Evolutionary conservation across 1,140 invertebrate species (phyloP).

Genomic region (Ectropis grisescens): DNA sequence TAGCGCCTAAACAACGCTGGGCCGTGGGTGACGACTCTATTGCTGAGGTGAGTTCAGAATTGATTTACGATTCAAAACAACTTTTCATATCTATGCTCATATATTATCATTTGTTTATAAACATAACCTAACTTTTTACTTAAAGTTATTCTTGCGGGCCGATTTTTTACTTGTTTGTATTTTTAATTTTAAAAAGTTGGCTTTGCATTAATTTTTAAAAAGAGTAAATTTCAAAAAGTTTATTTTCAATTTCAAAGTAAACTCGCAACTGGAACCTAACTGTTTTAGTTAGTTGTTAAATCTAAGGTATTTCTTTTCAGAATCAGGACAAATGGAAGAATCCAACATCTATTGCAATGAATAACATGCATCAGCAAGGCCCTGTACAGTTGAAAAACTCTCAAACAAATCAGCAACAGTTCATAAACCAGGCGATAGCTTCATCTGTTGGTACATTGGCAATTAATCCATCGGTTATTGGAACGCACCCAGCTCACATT

Average conservation of each 20-base stretch:
- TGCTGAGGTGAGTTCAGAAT: conserved; percentile 72
- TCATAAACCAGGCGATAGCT: conserved; percentile 70
- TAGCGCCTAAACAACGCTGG: conserved; percentile 82
- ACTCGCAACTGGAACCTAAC: too few relatives aligned
- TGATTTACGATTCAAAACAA: background rate
- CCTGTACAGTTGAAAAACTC: conserved; percentile 60
- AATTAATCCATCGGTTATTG: conserved; percentile 73
- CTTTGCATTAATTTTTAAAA: too few relatives aligned
- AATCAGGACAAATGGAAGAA: conserved; percentile 83
- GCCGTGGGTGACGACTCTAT: conserved; percentile 85
- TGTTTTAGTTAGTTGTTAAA: too few relatives aligned
- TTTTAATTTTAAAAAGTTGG: too few relatives aligned
- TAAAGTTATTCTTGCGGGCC: too few relatives aligned
- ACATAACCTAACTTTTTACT: conserved; percentile 39
- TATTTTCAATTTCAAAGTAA: too few relatives aligned
- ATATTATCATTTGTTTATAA: conserved; percentile 8
- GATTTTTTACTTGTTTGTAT: too few relatives aligned
- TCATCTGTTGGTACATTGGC: conserved; percentile 70
- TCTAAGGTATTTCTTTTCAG: conserved; percentile 57
- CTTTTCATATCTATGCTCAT: background rate
- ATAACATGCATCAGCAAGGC: conserved; percentile 53
- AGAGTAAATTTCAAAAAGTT: too few relatives aligned
- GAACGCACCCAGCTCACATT: conserved; percentile 55
- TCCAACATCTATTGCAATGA: conserved; percentile 58
- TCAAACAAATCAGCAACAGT: conserved; percentile 71